Evolutionary conservation across 2,797 vertebrate species (phyloP), one percentile per base, ranked within the genome.

Genomic region (Lemur catta): DNA sequence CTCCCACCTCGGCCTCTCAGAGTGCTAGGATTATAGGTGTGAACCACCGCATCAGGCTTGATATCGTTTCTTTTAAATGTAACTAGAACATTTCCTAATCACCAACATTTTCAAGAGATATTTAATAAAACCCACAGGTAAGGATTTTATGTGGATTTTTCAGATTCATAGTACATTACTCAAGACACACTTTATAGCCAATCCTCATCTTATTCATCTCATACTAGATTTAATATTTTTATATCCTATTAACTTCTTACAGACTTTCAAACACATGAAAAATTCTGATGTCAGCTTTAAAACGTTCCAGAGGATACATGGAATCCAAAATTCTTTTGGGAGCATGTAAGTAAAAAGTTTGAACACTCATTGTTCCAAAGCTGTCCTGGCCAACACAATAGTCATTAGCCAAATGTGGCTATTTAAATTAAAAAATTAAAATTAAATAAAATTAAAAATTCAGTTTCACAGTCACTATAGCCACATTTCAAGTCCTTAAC

Each of bases 201-300:
- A 72, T 74, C 33, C 38, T 87, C 79, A 78, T 79, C 80, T 86
- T 57, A 82, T 6, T 86, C 38, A 91, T 55, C 71, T 63, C 65
- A 55, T 50, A 75, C 7, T 63, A 96, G 41, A 75, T 22, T 88
- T 88, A 94, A 41, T 63, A 78, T 85, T 94, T 97, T 82, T 81
- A 76, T 50, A 93, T 38, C 57, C 87, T 93, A 48, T 8, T 88
- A 94, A 59, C 30, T 65, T 81, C 28, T 57, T 81, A 35, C 46
- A 94, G 71, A 87, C 22, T 84, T 84, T 81, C 55, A 82, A 95
- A 76, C 35, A 46, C 17, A 63, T 61, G 24, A 93, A 93, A 89
- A 72, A n/a, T 33, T 46, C 92, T 86, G 78, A 89, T 59, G 41
- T 81, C 65, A 81, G 7, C 43, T 65, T 97, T 48, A 67, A 93